A percentile compares a stretch with the other conserved stretches of the same genome.
These are phyloP conservation scores for Orchestia grillus DNA, from an alignment of 1,140 invertebrate species.

Conservation along the genomic window DNA sequence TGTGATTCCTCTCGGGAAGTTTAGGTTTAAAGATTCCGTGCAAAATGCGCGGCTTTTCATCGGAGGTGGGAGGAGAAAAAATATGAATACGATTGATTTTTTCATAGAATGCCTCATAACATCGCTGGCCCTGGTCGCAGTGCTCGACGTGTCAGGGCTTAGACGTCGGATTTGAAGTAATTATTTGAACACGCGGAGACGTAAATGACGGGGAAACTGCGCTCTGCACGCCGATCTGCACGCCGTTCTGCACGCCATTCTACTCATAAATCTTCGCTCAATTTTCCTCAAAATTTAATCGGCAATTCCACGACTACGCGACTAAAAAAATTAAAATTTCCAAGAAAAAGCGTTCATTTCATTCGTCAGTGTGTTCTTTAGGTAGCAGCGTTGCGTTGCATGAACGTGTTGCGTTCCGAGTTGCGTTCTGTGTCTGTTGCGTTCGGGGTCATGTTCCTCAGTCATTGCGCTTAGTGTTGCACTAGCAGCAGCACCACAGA, in stretches of 20 bases:
- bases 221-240: too few relatives aligned
- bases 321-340: too few relatives aligned
- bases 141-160: too few relatives aligned
- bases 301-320: too few relatives aligned
- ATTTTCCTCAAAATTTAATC: too few relatives aligned
- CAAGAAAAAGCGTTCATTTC: too few relatives aligned
- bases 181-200: neutral
- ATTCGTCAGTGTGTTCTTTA: too few relatives aligned
- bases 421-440: neutral
- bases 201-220: neutral
- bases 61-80: neutral
- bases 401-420: neutral
- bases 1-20: neutral
- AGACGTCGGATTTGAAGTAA: neutral
- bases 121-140: neutral
- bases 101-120: neutral
- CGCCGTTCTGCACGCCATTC: too few relatives aligned
- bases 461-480: too few relatives aligned
- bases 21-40: neutral
- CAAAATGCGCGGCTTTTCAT: neutral
- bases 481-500: too few relatives aligned
- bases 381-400: neutral
- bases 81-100: neutral
- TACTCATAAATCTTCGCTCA: too few relatives aligned
- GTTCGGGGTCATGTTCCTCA: too few relatives aligned